These are phyloP conservation scores for Sceliomorpha sp. DNA, from an alignment of 2,888 invertebrate genomes.

Conservation along the genomic window DNA sequence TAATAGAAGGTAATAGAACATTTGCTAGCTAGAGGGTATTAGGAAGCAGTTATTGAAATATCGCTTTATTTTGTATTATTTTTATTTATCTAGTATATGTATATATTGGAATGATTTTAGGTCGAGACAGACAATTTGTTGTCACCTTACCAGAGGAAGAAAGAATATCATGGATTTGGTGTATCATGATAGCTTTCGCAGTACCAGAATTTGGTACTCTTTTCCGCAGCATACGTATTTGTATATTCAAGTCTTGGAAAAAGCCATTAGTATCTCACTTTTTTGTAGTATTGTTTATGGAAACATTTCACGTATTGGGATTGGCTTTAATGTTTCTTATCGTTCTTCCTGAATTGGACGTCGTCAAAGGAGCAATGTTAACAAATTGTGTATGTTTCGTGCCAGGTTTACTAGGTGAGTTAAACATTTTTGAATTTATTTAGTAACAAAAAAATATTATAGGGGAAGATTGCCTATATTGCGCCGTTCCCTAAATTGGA, in stretches of 20 bases:
- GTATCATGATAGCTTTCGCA: constrained; percentile 91
- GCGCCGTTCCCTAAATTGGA: no score
- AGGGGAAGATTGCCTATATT: no score
- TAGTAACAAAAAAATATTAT: no score
- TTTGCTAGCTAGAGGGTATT: no score
- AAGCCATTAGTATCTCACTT: constrained; percentile 86
- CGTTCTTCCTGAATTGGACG: constrained; percentile 94
- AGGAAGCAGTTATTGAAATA: no score
- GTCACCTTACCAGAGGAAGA: constrained; percentile 91
- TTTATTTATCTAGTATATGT: constrained; percentile 11
- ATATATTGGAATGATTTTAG: constrained; percentile 80
- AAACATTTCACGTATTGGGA: constrained; percentile 94
- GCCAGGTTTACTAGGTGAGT: constrained; percentile 86
- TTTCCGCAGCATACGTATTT: constrained; percentile 91
- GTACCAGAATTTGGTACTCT: constrained; percentile 94
- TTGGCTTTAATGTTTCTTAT: constrained; percentile 92
- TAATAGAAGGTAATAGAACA: no score
- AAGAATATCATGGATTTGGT: constrained; percentile 96
- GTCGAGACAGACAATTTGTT: constrained; percentile 92
- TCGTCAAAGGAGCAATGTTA: constrained; percentile 96
- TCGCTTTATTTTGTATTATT: constrained; percentile 12
- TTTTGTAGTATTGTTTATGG: constrained; percentile 88
- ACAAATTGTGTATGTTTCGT: constrained; percentile 97
- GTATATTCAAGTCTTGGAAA: constrained; percentile 93
- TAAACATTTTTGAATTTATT: no score